Conservation (phyloP, 2,797 vertebrate species). For the Sebastes steindachneri region DNA sequence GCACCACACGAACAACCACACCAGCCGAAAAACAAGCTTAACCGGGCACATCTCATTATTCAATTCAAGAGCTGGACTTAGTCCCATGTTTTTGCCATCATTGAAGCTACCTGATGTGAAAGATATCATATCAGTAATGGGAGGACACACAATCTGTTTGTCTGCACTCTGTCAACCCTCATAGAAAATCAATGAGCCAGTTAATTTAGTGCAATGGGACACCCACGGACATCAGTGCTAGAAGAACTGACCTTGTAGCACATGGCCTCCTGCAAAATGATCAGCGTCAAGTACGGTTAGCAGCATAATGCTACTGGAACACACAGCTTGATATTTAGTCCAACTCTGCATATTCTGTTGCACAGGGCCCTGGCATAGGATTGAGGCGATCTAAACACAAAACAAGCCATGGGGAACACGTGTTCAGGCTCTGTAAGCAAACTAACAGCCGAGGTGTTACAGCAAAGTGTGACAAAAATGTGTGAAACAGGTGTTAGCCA, state of each 20-base stretch:
- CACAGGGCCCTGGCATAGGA: background rate
- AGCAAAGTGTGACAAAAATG: conserved; percentile 15
- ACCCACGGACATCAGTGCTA: conserved; percentile 40
- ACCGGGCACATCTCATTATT: conserved; percentile 12
- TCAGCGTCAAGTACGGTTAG: conserved; percentile 5
- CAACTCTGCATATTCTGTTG: background rate
- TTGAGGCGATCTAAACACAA: background rate
- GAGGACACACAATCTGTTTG: conserved; percentile 34
- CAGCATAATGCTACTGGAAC: background rate
- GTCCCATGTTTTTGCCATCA: background rate
- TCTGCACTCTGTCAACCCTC: conserved; percentile 54
- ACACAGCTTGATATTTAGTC: background rate
- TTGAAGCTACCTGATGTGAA: conserved; percentile 12
- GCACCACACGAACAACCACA: conserved; percentile 1
- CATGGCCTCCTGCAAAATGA: conserved; percentile 35
- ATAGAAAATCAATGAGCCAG: conserved; percentile 73
- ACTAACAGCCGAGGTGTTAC: background rate
- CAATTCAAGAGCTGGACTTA: background rate
- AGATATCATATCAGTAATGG: conserved; percentile 22
- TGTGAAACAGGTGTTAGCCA: conserved; percentile 34
- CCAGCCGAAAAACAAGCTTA: conserved; percentile 12
- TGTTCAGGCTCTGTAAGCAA: background rate
- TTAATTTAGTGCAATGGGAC: conserved; percentile 67
- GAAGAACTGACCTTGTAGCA: conserved; percentile 59
- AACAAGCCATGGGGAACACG: background rate